These are phyloP conservation scores for Lysandra coridon DNA, from an alignment of 2,888 invertebrate species.

Conservation along the genomic window DNA sequence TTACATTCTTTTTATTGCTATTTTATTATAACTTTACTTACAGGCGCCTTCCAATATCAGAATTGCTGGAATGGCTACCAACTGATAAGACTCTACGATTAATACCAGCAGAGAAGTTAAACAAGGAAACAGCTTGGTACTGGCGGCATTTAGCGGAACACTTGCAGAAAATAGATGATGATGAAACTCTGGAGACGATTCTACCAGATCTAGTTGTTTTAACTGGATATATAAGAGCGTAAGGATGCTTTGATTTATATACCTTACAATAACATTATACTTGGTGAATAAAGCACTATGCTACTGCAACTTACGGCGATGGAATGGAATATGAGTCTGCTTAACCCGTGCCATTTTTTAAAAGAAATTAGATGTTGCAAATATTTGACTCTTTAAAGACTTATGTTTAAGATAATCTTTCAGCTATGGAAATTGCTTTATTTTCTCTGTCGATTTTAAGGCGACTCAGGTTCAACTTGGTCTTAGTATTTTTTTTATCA, in stretches of 20 bases:
- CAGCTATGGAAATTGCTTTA: no score
- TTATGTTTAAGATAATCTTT: no score
- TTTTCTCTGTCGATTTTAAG: no score
- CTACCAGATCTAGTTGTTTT: conserved; percentile 87
- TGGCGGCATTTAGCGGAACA: conserved; percentile 76
- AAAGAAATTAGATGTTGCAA: no score
- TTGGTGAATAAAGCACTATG: no score
- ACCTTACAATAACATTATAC: no score
- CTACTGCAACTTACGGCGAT: no score
- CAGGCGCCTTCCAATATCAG: conserved; percentile 71
- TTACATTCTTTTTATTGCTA: not conserved
- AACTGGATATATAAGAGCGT: conserved; percentile 86
- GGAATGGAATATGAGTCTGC: no score
- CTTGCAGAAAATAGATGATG: conserved; percentile 68
- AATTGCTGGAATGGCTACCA: conserved; percentile 75
- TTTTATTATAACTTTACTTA: conserved; percentile 26
- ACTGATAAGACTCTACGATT: conserved; percentile 64
- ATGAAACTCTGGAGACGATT: conserved; percentile 81
- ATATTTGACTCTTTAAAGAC: no score
- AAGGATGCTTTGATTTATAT: conserved; percentile 49
- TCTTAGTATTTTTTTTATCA: no score
- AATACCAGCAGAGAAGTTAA: conserved; percentile 70
- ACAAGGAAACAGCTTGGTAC: conserved; percentile 76
- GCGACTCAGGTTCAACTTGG: no score
- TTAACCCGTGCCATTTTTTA: no score